Conservation (phyloP, 2,888 invertebrate species). For the Orthosia gothica region DNA sequence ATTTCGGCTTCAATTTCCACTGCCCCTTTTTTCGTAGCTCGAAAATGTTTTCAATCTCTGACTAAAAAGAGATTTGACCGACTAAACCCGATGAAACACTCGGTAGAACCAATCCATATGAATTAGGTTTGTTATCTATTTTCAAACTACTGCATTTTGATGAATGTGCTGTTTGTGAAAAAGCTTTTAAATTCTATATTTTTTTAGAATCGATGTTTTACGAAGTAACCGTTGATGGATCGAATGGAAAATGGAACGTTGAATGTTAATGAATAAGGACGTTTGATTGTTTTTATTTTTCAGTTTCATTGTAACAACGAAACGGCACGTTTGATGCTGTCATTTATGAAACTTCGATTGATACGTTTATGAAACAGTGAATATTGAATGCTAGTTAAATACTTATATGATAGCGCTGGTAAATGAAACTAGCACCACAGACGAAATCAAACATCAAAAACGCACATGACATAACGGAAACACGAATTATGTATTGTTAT, state of each 20-base stretch:
- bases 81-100: constrained; percentile 1
- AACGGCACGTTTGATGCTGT: background rate
- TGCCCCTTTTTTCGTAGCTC: constrained; percentile 27
- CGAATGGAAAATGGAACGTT: constrained; percentile 1
- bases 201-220: constrained; percentile 12
- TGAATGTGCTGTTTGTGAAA: background rate
- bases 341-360: background rate
- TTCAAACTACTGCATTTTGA: constrained; percentile 19
- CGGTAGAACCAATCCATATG: constrained; percentile 1
- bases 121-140: constrained; percentile 5
- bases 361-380: background rate
- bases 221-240: constrained; percentile 8
- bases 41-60: constrained; percentile 22
- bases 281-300: constrained; percentile 7
- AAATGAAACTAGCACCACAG: too few relatives aligned
- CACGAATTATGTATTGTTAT: too few relatives aligned
- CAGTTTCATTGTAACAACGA: background rate
- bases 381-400: background rate
- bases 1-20: constrained; percentile 53
- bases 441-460: too few relatives aligned
- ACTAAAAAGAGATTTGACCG: background rate
- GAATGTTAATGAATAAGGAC: constrained; percentile 17
- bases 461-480: too few relatives aligned
- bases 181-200: constrained; percentile 7
- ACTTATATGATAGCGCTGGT: too few relatives aligned